A percentile compares a stretch with the other conserved stretches of the same genome.
Evolutionary conservation across 2,797 vertebrate genomes (phyloP).

Genomic region (Enteromius radiatus): DNA sequence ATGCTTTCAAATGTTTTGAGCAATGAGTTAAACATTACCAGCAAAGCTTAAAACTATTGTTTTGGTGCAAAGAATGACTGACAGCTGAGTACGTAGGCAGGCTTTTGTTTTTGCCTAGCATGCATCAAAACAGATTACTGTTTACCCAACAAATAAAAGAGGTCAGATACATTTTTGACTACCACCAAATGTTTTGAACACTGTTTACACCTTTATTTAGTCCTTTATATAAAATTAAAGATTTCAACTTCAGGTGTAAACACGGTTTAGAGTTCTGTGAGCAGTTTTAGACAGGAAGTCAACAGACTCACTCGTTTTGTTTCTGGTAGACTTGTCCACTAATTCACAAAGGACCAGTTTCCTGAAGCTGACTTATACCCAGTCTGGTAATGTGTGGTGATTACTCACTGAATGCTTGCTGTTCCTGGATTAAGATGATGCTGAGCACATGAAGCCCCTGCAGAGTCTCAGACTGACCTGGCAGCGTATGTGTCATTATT

Average conservation of each 20-base stretch:
- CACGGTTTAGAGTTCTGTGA: neutral
- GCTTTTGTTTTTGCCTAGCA: neutral
- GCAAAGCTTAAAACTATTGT: too few relatives aligned
- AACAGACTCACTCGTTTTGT: neutral
- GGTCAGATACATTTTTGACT: neutral
- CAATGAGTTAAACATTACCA: neutral
- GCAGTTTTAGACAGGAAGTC: neutral
- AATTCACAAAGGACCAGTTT: constrained; percentile 31
- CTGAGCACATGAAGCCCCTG: constrained; percentile 20
- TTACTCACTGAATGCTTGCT: constrained; percentile 7
- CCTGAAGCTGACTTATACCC: neutral
- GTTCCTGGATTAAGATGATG: constrained; percentile 24
- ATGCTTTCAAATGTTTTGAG: neutral
- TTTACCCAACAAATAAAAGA: constrained; percentile 1
- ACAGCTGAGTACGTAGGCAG: neutral
- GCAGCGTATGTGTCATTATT: neutral
- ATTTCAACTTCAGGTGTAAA: neutral
- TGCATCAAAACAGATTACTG: neutral
- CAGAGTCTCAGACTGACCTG: neutral
- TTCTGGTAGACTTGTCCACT: neutral
- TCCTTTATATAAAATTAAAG: neutral
- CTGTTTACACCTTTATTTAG: too few relatives aligned
- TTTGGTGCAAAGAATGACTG: neutral
- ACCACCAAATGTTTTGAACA: neutral
- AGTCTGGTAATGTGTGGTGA: neutral